These are phyloP conservation scores for Felis chaus DNA, from an alignment of 2,113 vertebrate genomes.

Conservation along the genomic window DNA sequence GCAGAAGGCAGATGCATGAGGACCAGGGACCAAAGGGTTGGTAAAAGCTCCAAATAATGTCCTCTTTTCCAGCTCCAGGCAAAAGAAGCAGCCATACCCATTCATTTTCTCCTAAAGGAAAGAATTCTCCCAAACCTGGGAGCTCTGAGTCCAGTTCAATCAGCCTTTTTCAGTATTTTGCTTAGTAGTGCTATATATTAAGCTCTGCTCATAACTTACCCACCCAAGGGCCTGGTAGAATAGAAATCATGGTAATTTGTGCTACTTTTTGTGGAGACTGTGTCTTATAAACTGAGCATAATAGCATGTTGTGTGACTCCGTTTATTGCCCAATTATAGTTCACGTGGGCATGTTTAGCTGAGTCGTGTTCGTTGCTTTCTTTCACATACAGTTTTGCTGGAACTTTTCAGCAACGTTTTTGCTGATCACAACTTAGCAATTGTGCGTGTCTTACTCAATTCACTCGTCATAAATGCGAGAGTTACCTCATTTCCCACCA, in stretches of 20 bases:
- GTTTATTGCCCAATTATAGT: conserved; percentile 71
- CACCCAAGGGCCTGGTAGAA: conserved; percentile 67
- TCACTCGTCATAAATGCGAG: background rate
- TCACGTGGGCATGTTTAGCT: conserved; percentile 61
- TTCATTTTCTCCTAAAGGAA: conserved; percentile 74
- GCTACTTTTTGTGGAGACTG: conserved; percentile 65
- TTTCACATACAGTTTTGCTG: conserved; percentile 45
- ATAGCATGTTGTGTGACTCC: conserved; percentile 62
- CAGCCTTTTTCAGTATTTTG: conserved; percentile 38
- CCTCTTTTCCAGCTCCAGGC: conserved; percentile 79
- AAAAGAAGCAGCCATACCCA: conserved; percentile 74
- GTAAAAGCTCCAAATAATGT: conserved; percentile 76
- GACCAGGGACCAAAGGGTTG: conserved; percentile 67
- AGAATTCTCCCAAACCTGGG: conserved; percentile 59
- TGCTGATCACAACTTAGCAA: conserved; percentile 39
- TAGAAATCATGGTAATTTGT: conserved; percentile 62
- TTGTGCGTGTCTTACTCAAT: background rate
- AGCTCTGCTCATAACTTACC: conserved; percentile 57
- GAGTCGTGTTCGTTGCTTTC: conserved; percentile 59
- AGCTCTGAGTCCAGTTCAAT: conserved; percentile 63
- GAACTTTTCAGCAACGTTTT: conserved; percentile 62
- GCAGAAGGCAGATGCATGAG: conserved; percentile 81
- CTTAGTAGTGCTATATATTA: conserved; percentile 40
- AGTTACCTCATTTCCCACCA: background rate
- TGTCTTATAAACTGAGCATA: conserved; percentile 70